phyloP scores from a whole-genome alignment of 2,797 vertebrate species.

The Lagodon rhomboides region DNA sequence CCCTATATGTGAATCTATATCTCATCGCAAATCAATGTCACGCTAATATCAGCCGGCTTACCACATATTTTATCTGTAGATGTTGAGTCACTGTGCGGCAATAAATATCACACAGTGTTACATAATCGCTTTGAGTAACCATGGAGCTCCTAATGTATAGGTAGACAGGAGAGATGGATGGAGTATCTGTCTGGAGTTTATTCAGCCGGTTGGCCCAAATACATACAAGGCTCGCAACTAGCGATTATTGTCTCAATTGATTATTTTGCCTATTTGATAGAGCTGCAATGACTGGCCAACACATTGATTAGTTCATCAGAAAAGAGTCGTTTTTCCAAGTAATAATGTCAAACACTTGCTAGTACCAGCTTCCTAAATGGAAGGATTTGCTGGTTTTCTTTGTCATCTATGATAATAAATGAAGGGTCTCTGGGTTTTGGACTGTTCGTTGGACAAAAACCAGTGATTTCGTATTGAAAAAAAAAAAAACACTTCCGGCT shows the following conservation, averaged over 20 bases:
- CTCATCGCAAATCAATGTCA: conserved; percentile 65
- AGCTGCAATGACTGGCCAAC: too few species aligned
- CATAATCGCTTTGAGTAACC: conserved; percentile 74
- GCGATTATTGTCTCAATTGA: not conserved
- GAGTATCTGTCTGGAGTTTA: conserved; percentile 17
- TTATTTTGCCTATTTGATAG: not conserved
- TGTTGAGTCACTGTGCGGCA: conserved; percentile 79
- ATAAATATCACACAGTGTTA: conserved; percentile 77
- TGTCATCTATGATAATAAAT: too few species aligned
- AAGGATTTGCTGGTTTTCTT: too few species aligned
- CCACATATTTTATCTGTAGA: conserved; percentile 64
- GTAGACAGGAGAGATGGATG: conserved; percentile 27
- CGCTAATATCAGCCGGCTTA: conserved; percentile 57
- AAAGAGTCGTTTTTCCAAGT: too few species aligned
- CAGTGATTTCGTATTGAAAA: too few species aligned
- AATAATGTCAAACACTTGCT: too few species aligned
- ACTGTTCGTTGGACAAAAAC: too few species aligned
- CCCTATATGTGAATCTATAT: conserved; percentile 28
- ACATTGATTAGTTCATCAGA: too few species aligned
- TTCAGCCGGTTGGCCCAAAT: not conserved
- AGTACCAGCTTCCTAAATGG: too few species aligned
- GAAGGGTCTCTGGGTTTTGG: too few species aligned
- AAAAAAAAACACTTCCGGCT: too few species aligned
- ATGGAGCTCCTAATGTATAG: conserved; percentile 74
- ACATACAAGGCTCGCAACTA: not conserved